Base-by-base conservation (phyloP, 1,140 invertebrate genomes). In the Drosophila seguyi region DNA sequence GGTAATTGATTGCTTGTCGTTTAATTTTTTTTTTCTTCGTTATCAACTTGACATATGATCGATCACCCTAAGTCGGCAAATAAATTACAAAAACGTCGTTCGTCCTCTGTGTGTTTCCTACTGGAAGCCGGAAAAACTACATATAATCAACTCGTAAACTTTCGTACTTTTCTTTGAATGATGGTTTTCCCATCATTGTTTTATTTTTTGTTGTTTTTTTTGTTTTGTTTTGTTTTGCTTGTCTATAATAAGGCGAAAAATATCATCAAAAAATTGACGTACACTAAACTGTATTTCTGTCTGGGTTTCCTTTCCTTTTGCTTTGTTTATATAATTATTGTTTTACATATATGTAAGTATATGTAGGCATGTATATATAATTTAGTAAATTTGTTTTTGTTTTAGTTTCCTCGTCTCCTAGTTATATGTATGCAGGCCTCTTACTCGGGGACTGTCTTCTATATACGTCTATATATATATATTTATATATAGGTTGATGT, bases 251-350 rank as follows among this genome's bases (percentile, higher is more conserved):
- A 88, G 84, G 84, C 84, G 84, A 88, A 88, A 88, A 88, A 88
- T 90, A 88, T 88, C 84, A 88, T 88, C 84, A 88, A 88, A 90
- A 86, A 90, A 90, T 88, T 88, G 84, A 88, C 84, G 77, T 88
- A 90, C 84, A 84, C 84, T 90, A 88, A 85, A 90, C 84, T 90
- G 85, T 84, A 84, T 83, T 81, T 81, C 47, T 75, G 68, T 74
- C 83, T 36, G 29, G 59, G 48, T 73, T 57, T 77, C 34, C 41
- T 36, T 53, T 53, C 20, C 34, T 53, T 53, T 53, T 8, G 29
- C 6, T 53, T 53, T 53, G 29, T 53, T 53, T 36, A 53, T 53
- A 53, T 53, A 77, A 75, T 76, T 76, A 67, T 76, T 75, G 74
- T 78, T 72, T 72, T 78, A 78, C 65, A 78, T 78, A 78, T 78